Evolutionary conservation across 2,888 invertebrate genomes (phyloP), one percentile per base, ranked within the genome.

Genomic region (Pandemis heparana): DNA sequence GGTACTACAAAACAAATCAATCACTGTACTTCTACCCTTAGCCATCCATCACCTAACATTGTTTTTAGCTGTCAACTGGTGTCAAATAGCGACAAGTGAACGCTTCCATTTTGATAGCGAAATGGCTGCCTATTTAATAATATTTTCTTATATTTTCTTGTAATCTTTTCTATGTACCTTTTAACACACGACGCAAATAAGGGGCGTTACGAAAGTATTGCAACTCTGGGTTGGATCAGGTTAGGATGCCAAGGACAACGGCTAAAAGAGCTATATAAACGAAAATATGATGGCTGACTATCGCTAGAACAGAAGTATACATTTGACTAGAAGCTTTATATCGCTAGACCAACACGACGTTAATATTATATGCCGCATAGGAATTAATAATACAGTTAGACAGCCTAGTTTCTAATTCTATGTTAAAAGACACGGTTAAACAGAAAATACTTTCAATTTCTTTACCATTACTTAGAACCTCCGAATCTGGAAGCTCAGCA

Each of bases 1-100:
- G 73, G 38, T 43, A 70, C 74, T 74, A 61, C 0, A 16, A 1
- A 9, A 43, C 18, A 68, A 12, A 32, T 51, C 6, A 16, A n/a
- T 7, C 38, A 60, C 12, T 60, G 23, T 60, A 60, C 5, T 6
- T 60, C 14, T 60, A 14, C 3, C n/a, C 12, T 32, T 12, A 10
- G 53, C 18, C n/a, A 60, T 53, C 51, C 12, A 43, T 23, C 23
- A 32, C 23, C 23, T 32, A 32, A 23, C 2, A 23, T 10, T 43
- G 12, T 12, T 10, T 12, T 43, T 43, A 43, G 43, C 43, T 43
- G 43, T 43, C 12, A 23, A 23, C 2, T 23, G 23, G 23, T 23
- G 23, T 23, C 23, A 23, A 32, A 32, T 32, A 32, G 23, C 23
- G 23, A 32, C 23, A 2, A 32, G 23, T 32, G 23, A 32, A 32